Evolutionary conservation across 2,888 invertebrate species (phyloP), one percentile per base, ranked within the genome.

Genomic region (Eurytoma californica): DNA sequence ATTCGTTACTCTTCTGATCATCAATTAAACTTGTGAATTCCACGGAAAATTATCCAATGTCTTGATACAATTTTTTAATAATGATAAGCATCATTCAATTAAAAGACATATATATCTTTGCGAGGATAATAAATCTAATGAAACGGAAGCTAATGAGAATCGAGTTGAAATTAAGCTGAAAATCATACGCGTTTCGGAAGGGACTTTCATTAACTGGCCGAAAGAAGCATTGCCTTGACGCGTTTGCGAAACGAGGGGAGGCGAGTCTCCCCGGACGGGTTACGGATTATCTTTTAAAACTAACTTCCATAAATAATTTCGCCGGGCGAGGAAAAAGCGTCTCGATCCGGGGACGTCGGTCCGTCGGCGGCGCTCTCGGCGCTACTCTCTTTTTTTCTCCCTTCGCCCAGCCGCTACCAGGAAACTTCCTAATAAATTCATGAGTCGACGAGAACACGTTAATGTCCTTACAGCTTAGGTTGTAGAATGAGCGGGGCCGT

Each of bases 381-480:
- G 28, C 39, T 18, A 18, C 63, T 39, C 39, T 63, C 75, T 77
- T 80, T 75, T 80, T 77, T 77, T 24, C 2, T 24, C 24, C 2
- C 67, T 70, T 73, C 77, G 80, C 80, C 78, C 70, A 39, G 66
- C 39, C 39, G 39, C 39, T 20, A 5, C 24, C 9, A 49, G 72
- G 68, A 80, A 86, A 84, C 82, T 83, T 84, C 77, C 84, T 85
- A 84, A 86, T 85, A 85, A 87, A 87, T 86, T 86, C 86, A 85
- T 85, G 83, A 84, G 82, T 82, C 83, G 65, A 78, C 30, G 72
- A 69, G 47, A 51, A 51, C 51, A 55, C 74, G 67, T 58, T 66
- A 60, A 74, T 66, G 74, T 58, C 53, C 73, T 63, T 53, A 18
- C 39, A 28, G 72, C 70, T 20, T 49, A 60, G 14, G 24, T 63